Base-by-base conservation (phyloP, 2,797 vertebrate genomes). In the Rhinophrynus dorsalis region DNA sequence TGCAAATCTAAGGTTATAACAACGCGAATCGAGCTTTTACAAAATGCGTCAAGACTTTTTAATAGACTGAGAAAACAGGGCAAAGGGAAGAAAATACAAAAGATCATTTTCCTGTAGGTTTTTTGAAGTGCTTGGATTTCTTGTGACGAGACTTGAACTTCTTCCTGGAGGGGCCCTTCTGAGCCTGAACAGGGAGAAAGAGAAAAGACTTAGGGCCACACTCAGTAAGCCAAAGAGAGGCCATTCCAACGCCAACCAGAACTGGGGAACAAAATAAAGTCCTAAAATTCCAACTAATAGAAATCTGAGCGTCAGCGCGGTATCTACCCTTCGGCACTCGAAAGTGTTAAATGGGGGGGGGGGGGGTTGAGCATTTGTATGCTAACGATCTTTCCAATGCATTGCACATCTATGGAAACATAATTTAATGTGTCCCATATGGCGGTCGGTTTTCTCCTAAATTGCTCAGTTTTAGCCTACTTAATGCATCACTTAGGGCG, bases 141-240 rank as follows among this genome's bases (percentile, higher is more conserved):
- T 0, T 29, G 37, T 80, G 79, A 1, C 8, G 63, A 21, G 54
- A 77, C 65, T 75, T 84, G 54, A 84, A 75, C 69, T 83, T 86
- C 78, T 85, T 89, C 74, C 71, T 82, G 29, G 73, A 40, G 0
- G 75, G 62, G 3, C 79, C 75, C 7, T 33, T 5, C 72, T 82
- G 83, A 48, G 78, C 81, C 89, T 91, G 77, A 54, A 6, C 37
- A 64, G 1, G 7, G 6, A 27, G 5, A 20, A 8, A 23, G 1
- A 23, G 7, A 23, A 23, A 12, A 6, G 5, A 15, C 5, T 20
- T 44, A 17, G 18, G 18, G 7, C 15, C 18, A 44, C 42, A 17
- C 7, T 44, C 6, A 12, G 17, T 2, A 3, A 3, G 18, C 7
- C 7, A 17, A 7, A 44, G 5, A 17, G 15, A 15, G 5, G 5